Conservation (phyloP, 2,797 vertebrate genomes). For the Gouania willdenowi region DNA sequence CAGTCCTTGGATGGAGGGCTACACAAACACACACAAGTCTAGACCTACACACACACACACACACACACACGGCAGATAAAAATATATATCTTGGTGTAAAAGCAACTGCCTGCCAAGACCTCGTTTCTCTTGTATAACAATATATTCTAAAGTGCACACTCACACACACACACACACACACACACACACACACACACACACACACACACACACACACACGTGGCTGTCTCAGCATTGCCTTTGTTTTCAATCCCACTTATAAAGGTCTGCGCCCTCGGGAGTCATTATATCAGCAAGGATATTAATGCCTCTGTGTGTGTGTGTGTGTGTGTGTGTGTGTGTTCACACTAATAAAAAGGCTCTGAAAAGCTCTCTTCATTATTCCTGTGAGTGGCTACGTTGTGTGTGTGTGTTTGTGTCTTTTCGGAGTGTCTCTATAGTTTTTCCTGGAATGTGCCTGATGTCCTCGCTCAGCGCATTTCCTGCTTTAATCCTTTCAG, state of each 20-base stretch:
- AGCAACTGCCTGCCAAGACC: slow-evolving; percentile 58
- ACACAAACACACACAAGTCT: slow-evolving; percentile 1
- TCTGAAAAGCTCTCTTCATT: slow-evolving; percentile 10
- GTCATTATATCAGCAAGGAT: slow-evolving; percentile 57
- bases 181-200: slow-evolving; percentile 4
- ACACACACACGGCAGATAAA: slow-evolving; percentile 13
- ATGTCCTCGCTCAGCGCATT: too few relatives aligned
- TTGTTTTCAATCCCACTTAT: slow-evolving; percentile 77
- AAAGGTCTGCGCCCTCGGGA: slow-evolving; percentile 67
- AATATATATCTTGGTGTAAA: slow-evolving; percentile 57
- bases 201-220: too few relatives aligned
- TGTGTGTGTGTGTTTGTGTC: slow-evolving; percentile 5
- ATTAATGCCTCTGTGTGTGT: slow-evolving; percentile 39
- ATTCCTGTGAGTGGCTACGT: neutral
- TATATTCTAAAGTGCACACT: too few relatives aligned
- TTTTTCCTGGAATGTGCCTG: too few relatives aligned
- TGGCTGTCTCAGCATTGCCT: slow-evolving; percentile 53
- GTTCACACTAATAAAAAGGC: slow-evolving; percentile 21
- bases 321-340: neutral
- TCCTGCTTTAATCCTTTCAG: too few relatives aligned
- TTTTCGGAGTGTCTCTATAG: too few relatives aligned
- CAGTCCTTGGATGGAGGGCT: slow-evolving; percentile 44
- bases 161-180: neutral
- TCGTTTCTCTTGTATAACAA: slow-evolving; percentile 67
- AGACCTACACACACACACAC: slow-evolving; percentile 6